Base-by-base conservation (phyloP, 2,113 vertebrate species). In the Lagenorhynchus albirostris region DNA sequence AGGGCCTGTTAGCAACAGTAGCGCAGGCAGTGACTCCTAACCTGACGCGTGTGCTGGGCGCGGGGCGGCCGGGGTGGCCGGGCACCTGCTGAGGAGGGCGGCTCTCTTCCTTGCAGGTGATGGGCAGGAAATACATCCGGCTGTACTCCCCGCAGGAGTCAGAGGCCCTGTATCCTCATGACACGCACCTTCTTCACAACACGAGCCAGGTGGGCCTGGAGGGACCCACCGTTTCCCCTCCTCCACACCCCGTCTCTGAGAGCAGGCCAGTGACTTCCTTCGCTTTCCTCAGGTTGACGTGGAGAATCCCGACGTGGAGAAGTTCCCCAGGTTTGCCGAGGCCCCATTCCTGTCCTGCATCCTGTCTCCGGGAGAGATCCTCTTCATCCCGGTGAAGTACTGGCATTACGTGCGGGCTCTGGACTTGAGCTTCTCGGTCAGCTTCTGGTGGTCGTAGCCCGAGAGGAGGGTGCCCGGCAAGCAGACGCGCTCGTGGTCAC, bases 391-490 rank as follows among this genome's bases (percentile, higher is more conserved):
- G 0, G 98, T 98, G 13, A 98, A 97, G 62, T 98, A 99, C 29
- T 99, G 99, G 99, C 99, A 99, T 93, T 99, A 99, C 0, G 99
- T 99, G 71, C 99, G 99, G 33, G 99, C 99, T 0, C 98, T 99
- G 41, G 99, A 99, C 91, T 98, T 99, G 95, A 99, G 99, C 98
- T 99, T 99, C 96, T 99, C 99, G 0, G 99, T 99, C 98, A 99
- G 99, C 97, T 99, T 99, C 98, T 99, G 99, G 99, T 99, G 99
- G 99, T 99, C 99, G 0, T 99, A 99, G 99, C 85, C n/a, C 62
- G 58, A 0, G 62, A 12, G 6, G 26, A 6, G 2, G 4, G 3
- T 33, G 20, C 76, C 12, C 1, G 74, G 76, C 76, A 13, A 15
- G 3, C 76, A 55, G 10, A 77, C 1, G 10, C 6, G 6, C 31